These are phyloP conservation scores for Pristionchus arcanus DNA, from an alignment of 2,888 invertebrate species.

Conservation along the genomic window DNA sequence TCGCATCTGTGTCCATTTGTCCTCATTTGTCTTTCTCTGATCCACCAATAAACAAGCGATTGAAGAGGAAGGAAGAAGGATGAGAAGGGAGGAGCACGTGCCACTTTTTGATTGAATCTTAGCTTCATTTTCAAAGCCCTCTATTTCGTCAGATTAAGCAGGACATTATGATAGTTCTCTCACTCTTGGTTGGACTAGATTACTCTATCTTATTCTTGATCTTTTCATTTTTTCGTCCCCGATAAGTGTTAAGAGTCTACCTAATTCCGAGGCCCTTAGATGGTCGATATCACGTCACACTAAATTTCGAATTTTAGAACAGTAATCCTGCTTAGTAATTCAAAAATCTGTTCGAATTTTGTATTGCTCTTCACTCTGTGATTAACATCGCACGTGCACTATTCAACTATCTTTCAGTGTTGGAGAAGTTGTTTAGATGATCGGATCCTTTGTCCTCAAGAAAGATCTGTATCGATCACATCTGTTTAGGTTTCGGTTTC, in stretches of 20 bases:
- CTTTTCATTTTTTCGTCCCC: neutral
- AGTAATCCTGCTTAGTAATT: too few relatives aligned
- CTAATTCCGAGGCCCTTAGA: too few relatives aligned
- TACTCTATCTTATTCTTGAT: neutral
- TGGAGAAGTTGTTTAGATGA: neutral
- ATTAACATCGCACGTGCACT: neutral
- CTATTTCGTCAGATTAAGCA: too few relatives aligned
- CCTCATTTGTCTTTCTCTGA: conserved; percentile 37
- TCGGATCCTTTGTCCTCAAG: neutral
- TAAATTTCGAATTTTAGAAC: too few relatives aligned
- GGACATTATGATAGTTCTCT: too few relatives aligned
- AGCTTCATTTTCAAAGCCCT: neutral
- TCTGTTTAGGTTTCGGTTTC: conserved; percentile 6
- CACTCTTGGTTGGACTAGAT: too few relatives aligned
- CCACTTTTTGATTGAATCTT: conserved; percentile 7
- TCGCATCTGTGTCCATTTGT: conserved; percentile 34
- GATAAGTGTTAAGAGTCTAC: too few relatives aligned
- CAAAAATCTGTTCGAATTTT: too few relatives aligned
- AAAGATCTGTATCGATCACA: neutral
- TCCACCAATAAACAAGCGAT: conserved; percentile 45
- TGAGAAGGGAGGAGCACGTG: neutral
- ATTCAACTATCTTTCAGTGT: neutral
- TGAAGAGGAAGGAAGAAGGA: neutral
- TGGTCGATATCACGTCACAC: too few relatives aligned
- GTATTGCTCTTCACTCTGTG: neutral